Conservation (phyloP, 2,113 vertebrate species). For the Mustela lutreola region DNA sequence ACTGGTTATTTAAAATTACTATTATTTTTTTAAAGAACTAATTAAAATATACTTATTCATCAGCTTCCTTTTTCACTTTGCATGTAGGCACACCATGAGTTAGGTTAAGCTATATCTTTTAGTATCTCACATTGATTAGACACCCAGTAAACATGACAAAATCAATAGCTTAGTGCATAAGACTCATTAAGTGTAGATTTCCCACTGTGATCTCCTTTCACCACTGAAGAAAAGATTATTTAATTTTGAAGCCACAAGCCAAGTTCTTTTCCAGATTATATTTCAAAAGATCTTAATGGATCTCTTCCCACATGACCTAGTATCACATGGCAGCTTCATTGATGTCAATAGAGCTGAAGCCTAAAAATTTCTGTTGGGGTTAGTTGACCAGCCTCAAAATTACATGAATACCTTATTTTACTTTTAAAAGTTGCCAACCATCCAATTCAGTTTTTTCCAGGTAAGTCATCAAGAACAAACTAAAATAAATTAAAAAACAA, state of each 20-base stretch:
- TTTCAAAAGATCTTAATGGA: neutral
- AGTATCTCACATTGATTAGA: slow-evolving; percentile 59
- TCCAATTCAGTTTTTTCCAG: neutral
- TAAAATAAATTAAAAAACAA: neutral
- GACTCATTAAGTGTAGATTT: slow-evolving; percentile 33
- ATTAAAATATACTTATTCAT: slow-evolving; percentile 35
- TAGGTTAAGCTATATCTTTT: slow-evolving; percentile 24
- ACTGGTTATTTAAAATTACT: slow-evolving; percentile 48
- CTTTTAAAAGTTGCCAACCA: neutral
- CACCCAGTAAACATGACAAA: slow-evolving; percentile 56
- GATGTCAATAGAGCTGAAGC: neutral
- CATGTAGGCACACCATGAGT: slow-evolving; percentile 6
- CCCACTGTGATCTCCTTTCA: neutral
- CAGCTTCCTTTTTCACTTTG: slow-evolving; percentile 65
- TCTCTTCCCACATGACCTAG: neutral
- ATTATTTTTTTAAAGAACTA: slow-evolving; percentile 54
- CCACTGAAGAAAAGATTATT: slow-evolving; percentile 46
- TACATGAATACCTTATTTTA: slow-evolving; percentile 26
- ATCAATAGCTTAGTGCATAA: slow-evolving; percentile 12
- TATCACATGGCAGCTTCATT: neutral
- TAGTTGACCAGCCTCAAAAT: slow-evolving; percentile 37
- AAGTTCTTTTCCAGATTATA: slow-evolving; percentile 41
- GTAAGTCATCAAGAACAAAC: neutral
- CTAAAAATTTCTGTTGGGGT: slow-evolving; percentile 28
- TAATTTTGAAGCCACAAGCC: slow-evolving; percentile 56